A percentile compares a stretch with the other conserved stretches of the same genome.
Conservation (phyloP, 2,113 vertebrate species). For the Dicaeum eximium region DNA sequence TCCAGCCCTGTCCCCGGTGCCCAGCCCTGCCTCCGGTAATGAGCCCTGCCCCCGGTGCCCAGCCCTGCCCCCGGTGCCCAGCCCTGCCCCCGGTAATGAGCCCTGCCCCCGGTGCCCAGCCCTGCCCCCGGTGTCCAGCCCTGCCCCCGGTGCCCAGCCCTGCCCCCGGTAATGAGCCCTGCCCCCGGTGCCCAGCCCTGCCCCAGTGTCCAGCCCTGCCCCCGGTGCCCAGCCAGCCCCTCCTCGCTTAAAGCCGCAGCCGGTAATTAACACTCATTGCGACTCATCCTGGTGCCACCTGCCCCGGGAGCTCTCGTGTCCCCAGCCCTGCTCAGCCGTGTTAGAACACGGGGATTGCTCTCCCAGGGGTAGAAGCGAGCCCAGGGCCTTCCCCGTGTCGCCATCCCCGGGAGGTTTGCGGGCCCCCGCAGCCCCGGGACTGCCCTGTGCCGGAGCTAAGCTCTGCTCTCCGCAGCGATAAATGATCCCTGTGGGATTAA, state of each 20-base stretch:
- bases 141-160: too few relatives aligned
- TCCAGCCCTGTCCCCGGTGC: too few relatives aligned
- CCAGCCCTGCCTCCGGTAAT: not conserved
- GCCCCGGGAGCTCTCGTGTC: rapidly evolving
- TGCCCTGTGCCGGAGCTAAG: not conserved
- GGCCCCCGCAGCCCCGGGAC: not conserved
- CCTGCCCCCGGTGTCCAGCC: not conserved
- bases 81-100: not conserved
- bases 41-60: not conserved
- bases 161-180: rapidly evolving
- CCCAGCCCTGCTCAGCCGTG: not conserved
- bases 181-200: too few relatives aligned
- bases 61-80: too few relatives aligned
- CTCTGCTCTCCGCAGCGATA: not conserved
- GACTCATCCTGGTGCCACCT: rapidly evolving
- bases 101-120: not conserved
- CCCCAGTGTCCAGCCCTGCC: rapidly evolving
- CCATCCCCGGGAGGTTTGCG: not conserved
- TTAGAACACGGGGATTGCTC: rapidly evolving
- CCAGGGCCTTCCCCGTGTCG: not conserved
- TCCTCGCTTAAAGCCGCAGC: slow-evolving; percentile 3
- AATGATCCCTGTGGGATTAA: not conserved
- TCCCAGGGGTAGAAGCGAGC: not conserved
- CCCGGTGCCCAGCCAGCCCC: not conserved
- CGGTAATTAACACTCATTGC: not conserved